Conservation (phyloP, 2,113 vertebrate species). For the Micromys minutus region DNA sequence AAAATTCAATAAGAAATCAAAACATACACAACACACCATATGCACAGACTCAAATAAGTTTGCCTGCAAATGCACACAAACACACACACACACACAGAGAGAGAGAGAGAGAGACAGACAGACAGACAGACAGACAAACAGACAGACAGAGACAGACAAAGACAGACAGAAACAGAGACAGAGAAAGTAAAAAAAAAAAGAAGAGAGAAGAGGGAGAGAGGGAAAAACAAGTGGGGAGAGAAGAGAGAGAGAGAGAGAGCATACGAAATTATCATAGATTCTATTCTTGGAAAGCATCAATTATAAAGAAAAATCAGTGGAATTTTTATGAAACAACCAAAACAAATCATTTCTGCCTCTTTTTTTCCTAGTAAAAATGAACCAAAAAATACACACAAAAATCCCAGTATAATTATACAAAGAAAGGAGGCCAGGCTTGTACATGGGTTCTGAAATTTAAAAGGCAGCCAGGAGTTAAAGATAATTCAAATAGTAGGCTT, state of each 20-base stretch:
- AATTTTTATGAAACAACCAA: constrained; percentile 57
- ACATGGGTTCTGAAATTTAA: constrained; percentile 54
- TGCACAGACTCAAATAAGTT: not conserved
- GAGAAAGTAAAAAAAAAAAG: no score
- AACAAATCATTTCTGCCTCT: constrained; percentile 41
- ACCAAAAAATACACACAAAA: constrained; percentile 37
- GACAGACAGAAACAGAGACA: no score
- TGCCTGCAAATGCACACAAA: not conserved
- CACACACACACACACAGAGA: not conserved
- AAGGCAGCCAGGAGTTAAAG: constrained; percentile 53
- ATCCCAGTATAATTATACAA: constrained; percentile 27
- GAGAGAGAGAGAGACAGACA: no score
- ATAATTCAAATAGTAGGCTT: constrained; percentile 51
- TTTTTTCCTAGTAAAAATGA: constrained; percentile 47
- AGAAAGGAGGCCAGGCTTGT: constrained; percentile 44
- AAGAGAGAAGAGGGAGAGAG: no score
- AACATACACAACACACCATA: not conserved
- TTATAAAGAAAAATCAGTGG: constrained; percentile 23
- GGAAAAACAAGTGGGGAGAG: no score
- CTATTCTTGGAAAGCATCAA: constrained; percentile 24
- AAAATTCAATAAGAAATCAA: not conserved
- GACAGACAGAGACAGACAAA: no score
- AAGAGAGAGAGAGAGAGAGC: not conserved
- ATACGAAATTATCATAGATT: not conserved
- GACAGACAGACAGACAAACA: no score